A percentile compares a stretch with the other conserved stretches of the same genome.
These are phyloP conservation scores for Anguilla rostrata DNA, from an alignment of 2,113 vertebrate species.

Conservation along the genomic window DNA sequence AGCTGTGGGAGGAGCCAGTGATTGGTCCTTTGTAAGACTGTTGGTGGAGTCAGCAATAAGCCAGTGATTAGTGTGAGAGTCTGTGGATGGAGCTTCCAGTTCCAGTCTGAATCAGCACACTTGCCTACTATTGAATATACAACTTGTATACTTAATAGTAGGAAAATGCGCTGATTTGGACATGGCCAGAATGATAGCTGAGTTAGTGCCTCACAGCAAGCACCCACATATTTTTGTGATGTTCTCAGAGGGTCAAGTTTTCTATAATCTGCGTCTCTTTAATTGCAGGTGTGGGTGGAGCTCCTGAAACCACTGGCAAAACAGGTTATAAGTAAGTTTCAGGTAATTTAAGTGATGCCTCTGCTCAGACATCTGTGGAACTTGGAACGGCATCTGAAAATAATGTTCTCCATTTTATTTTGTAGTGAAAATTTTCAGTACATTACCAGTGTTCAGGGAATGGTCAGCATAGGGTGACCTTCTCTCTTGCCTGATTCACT, in stretches of 20 bases:
- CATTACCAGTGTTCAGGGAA: neutral
- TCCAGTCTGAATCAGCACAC: no score
- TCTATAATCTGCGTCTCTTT: neutral
- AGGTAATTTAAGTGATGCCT: neutral
- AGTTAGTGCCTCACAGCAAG: no score
- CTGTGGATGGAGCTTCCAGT: no score
- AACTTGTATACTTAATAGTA: no score
- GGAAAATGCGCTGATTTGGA: neutral
- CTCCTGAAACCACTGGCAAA: conserved; percentile 88
- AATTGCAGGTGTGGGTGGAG: conserved; percentile 89
- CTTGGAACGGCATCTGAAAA: conserved; percentile 62
- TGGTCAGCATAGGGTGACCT: neutral
- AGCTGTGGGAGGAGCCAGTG: no score
- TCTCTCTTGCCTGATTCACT: neutral
- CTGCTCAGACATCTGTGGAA: conserved; percentile 75
- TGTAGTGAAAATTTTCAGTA: conserved; percentile 58
- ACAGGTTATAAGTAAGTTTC: conserved; percentile 88
- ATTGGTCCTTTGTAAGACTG: no score
- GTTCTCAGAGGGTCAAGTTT: neutral
- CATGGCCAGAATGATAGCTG: no score
- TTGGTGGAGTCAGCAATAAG: no score
- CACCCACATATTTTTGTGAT: no score
- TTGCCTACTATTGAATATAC: neutral
- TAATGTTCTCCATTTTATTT: conserved; percentile 31
- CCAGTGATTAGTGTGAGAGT: no score